phyloP scores from a whole-genome alignment of 1,140 invertebrate species.

The Polyergus mexicanus region DNA sequence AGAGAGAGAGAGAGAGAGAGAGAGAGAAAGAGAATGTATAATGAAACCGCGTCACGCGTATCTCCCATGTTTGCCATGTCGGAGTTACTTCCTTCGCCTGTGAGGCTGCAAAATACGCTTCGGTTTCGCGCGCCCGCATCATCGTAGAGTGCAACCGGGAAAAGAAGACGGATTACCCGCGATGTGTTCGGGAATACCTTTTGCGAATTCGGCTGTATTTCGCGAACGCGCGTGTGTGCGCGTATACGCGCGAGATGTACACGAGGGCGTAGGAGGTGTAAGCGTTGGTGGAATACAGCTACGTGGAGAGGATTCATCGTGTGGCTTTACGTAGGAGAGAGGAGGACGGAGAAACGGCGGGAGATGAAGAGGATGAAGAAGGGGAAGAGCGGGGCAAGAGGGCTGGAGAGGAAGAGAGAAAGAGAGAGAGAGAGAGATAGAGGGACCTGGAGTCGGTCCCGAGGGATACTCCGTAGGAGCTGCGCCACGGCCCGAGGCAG shows the following conservation, averaged over 20 bases:
- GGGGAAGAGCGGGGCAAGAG: constrained; percentile 22
- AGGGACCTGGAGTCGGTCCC: constrained; percentile 79
- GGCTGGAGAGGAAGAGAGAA: constrained; percentile 25
- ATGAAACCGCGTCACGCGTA: constrained; percentile 75
- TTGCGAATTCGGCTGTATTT: constrained; percentile 17
- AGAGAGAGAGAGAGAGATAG: constrained; percentile 57
- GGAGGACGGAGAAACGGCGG: neutral
- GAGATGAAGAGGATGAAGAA: constrained; percentile 29
- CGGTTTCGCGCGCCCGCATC: neutral
- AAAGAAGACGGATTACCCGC: constrained; percentile 55
- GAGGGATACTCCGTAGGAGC: constrained; percentile 82
- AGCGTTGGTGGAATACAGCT: constrained; percentile 31
- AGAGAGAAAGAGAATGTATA: constrained; percentile 78
- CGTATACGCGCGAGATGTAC: neutral
- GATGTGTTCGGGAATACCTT: constrained; percentile 4
- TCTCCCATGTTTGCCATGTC: constrained; percentile 70
- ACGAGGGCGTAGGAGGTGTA: neutral
- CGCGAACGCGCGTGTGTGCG: constrained; percentile 39
- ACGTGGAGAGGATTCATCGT: constrained; percentile 36
- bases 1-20: constrained; percentile 67
- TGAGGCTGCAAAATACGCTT: constrained; percentile 35
- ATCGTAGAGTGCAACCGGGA: constrained; percentile 35
- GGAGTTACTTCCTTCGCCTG: neutral
- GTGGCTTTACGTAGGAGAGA: constrained; percentile 27
- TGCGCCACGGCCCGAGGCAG: constrained; percentile 83